phyloP scores from a whole-genome alignment of 2,113 vertebrate genomes.

The Siphamia tubifer region DNA sequence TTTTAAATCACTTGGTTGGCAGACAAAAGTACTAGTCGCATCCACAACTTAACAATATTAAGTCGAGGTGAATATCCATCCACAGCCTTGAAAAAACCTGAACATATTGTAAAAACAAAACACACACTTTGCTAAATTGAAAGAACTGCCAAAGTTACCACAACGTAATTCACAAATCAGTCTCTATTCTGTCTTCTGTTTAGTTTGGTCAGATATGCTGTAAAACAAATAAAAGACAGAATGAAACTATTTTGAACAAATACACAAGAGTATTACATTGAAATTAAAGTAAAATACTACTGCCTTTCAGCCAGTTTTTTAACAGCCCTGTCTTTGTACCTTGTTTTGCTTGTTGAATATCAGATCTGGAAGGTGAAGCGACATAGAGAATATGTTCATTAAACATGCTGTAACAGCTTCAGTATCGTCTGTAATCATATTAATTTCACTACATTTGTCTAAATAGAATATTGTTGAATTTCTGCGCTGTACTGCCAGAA shows the following conservation, averaged over 20 bases:
- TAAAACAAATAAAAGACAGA: background rate
- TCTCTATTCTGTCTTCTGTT: background rate
- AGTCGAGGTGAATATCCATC: background rate
- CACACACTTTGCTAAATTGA: background rate
- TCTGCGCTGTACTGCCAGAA: background rate
- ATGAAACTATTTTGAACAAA: background rate
- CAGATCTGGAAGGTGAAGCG: background rate
- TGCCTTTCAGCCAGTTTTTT: background rate
- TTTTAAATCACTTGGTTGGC: background rate
- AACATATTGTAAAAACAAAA: background rate
- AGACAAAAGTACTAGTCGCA: background rate
- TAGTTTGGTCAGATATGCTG: background rate
- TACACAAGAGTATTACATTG: background rate
- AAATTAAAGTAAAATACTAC: background rate
- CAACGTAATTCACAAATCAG: background rate
- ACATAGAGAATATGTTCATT: background rate
- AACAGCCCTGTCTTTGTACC: background rate
- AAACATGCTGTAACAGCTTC: background rate
- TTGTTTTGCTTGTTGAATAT: background rate
- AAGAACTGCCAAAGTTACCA: background rate
- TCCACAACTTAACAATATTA: background rate
- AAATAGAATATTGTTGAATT: background rate
- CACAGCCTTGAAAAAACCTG: background rate
- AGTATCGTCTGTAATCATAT: constrained; percentile 10
- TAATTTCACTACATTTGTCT: constrained; percentile 13